Percentiles rank a stretch among this genome's conserved stretches.
Conservation (phyloP, 1,140 invertebrate genomes). For the Tyrophagus putrescentiae region DNA sequence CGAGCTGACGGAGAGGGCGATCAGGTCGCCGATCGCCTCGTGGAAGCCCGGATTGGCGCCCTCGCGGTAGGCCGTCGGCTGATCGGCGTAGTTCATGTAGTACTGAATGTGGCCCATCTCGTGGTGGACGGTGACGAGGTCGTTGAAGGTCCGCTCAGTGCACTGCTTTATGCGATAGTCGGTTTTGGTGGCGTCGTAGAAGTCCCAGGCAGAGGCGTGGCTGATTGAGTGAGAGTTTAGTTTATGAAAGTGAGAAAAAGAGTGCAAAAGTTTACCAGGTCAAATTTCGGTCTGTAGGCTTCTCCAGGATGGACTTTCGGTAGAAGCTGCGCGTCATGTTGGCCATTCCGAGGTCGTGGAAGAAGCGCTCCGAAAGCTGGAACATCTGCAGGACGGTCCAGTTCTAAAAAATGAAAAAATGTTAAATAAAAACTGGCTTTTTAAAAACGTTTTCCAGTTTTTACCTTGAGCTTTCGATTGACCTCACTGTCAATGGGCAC, state of each 20-base stretch:
- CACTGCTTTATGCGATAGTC: conserved; percentile 75
- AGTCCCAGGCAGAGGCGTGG: conserved; percentile 76
- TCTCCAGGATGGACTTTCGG: conserved; percentile 55
- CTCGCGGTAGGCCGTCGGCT: conserved; percentile 50
- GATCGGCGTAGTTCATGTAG: conserved; percentile 61
- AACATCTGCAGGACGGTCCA: conserved; percentile 63
- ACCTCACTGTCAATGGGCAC: conserved; percentile 51
- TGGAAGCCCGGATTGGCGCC: conserved; percentile 85
- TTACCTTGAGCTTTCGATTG: too few species aligned
- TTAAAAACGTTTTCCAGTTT: too few species aligned
- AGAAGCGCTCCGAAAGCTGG: conserved; percentile 65
- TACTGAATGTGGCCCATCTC: conserved; percentile 76
- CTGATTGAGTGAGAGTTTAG: too few species aligned
- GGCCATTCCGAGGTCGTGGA: conserved; percentile 62
- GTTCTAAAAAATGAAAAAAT: conserved; percentile 36
- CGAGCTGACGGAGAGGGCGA: conserved; percentile 55
- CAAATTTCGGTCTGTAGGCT: conserved; percentile 49
- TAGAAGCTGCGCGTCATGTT: conserved; percentile 64
- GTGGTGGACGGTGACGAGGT: conserved; percentile 64
- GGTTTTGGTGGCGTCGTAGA: conserved; percentile 55
- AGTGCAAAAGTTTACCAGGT: conserved; percentile 73
- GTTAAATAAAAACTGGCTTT: too few species aligned
- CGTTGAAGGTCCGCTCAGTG: conserved; percentile 51
- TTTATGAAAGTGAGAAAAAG: too few species aligned
- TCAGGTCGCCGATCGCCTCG: conserved; percentile 77